These are phyloP conservation scores for Pteronotus mesoamericanus DNA, from an alignment of 2,797 vertebrate genomes.

Conservation along the genomic window DNA sequence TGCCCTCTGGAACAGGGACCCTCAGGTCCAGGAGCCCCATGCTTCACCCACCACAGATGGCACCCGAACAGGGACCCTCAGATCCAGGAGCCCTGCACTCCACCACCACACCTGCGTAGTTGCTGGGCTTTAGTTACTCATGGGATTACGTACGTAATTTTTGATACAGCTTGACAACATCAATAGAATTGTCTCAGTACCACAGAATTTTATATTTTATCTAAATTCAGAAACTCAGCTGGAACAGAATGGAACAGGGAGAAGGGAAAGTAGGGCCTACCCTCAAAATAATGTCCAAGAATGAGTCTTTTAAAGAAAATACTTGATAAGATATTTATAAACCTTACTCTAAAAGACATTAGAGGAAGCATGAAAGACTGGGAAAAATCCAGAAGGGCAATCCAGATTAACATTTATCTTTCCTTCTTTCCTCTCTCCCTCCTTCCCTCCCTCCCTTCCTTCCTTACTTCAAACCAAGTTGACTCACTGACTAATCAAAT, in stretches of 20 bases:
- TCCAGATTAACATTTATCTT: neutral
- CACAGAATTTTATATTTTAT: constrained; percentile 21
- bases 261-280: neutral
- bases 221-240: neutral
- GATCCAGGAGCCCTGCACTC: no score
- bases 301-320: neutral
- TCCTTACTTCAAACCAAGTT: neutral
- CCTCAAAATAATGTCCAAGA: neutral
- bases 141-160: neutral
- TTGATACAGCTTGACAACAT: neutral
- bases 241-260: neutral
- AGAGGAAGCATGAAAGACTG: neutral
- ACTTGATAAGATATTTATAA: neutral
- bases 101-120: no score
- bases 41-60: no score
- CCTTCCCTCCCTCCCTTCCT: neutral
- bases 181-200: neutral
- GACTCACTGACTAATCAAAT: neutral
- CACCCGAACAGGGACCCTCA: no score
- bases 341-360: neutral
- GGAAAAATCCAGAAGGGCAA: neutral
- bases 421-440: neutral
- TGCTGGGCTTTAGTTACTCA: neutral
- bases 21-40: no score
- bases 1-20: no score